phyloP scores from a whole-genome alignment of 2,113 vertebrate species.

The Nycticebus coucang region DNA sequence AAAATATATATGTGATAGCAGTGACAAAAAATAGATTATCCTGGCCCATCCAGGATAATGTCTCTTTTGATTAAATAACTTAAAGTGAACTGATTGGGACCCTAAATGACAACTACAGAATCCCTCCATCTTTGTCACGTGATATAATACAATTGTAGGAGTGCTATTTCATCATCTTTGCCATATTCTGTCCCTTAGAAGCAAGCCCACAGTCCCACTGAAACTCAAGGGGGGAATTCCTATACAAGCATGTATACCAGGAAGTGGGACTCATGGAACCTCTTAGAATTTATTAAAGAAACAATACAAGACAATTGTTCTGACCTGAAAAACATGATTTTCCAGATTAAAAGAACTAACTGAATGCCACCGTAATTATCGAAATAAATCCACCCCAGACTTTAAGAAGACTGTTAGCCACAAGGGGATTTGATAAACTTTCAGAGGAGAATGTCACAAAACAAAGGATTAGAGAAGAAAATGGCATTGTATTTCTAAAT shows the following conservation, averaged over 20 bases:
- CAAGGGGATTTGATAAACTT: neutral
- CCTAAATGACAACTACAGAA: neutral
- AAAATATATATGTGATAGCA: neutral
- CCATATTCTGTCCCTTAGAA: neutral
- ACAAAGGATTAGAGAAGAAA: neutral
- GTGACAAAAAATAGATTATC: neutral
- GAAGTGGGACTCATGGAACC: neutral
- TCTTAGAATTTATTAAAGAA: neutral
- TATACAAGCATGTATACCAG: too few species aligned
- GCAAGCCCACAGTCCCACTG: neutral
- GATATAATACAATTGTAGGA: neutral
- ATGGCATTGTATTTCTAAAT: neutral
- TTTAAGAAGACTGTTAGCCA: neutral
- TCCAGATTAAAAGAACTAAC: neutral
- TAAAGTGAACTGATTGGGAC: neutral
- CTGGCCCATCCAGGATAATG: neutral
- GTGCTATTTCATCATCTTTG: neutral
- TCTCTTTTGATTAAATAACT: constrained; percentile 33
- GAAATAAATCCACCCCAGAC: neutral
- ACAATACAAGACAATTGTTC: neutral
- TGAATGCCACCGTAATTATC: neutral
- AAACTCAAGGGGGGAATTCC: neutral
- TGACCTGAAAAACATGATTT: neutral
- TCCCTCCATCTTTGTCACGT: constrained; percentile 8
- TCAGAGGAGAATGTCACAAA: neutral